Conservation (phyloP, 2,888 invertebrate genomes). For the Macrophya annulata region DNA sequence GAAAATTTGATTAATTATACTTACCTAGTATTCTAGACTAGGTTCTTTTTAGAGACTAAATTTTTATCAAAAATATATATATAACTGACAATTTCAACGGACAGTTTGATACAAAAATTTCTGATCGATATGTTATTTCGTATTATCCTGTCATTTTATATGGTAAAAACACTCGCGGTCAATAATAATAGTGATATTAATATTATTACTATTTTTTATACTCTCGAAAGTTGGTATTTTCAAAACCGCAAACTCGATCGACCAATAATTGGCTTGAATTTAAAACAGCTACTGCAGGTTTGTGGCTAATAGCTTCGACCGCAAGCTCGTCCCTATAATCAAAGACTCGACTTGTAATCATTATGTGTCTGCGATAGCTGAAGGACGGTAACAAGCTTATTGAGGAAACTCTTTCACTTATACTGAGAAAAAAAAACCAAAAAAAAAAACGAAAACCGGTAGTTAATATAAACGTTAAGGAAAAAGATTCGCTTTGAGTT, state of each 20-base stretch:
- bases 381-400: slow-evolving; percentile 13
- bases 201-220: not conserved
- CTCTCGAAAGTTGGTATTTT: not conserved
- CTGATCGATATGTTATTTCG: not conserved
- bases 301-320: not conserved
- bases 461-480: not conserved
- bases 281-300: not conserved
- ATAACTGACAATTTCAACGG: not conserved
- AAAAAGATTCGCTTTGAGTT: not conserved
- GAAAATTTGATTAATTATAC: not conserved
- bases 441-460: not conserved
- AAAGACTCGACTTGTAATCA: slow-evolving; percentile 1
- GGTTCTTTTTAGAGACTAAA: not conserved
- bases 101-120: not conserved
- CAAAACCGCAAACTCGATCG: slow-evolving; percentile 22
- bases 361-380: not conserved
- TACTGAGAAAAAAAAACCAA: not conserved
- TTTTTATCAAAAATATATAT: not conserved
- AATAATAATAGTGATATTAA: not conserved
- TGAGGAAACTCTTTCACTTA: not conserved
- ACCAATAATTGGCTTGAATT: slow-evolving; percentile 24
- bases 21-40: not conserved
- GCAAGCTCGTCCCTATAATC: not conserved
- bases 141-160: not conserved
- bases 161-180: not conserved